These are phyloP conservation scores for Nymphalis urticae DNA, from an alignment of 2,888 invertebrate species.

Conservation along the genomic window DNA sequence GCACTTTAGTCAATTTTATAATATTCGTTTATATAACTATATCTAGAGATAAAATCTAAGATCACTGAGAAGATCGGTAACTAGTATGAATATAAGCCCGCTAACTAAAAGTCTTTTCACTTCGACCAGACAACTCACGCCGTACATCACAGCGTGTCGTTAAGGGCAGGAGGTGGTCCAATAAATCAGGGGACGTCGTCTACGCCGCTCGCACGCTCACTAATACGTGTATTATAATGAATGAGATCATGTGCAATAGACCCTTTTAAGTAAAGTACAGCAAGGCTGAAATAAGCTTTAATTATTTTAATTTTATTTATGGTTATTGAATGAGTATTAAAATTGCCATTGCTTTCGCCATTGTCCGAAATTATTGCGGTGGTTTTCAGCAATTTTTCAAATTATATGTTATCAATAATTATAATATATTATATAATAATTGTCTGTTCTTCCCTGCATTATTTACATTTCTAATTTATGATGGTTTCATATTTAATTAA, in stretches of 20 bases:
- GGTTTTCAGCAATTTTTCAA: too few species aligned
- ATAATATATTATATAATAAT: too few species aligned
- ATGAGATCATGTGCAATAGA: conserved; percentile 67
- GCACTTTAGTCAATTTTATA: too few species aligned
- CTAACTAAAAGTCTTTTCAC: conserved; percentile 23
- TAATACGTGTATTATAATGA: conserved; percentile 73
- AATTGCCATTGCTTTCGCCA: neutral
- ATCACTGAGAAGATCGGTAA: neutral
- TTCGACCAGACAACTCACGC: conserved; percentile 45
- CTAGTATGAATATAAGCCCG: neutral
- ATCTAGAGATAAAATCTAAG: too few species aligned
- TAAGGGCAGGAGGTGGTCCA: conserved; percentile 80
- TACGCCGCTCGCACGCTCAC: conserved; percentile 67
- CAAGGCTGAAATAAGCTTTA: conserved; percentile 1
- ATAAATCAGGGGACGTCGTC: conserved; percentile 78
- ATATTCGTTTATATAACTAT: too few species aligned
- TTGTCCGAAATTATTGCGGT: neutral
- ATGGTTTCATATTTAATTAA: too few species aligned
- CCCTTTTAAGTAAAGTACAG: conserved; percentile 46
- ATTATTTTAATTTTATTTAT: conserved; percentile 1
- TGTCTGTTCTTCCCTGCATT: neutral
- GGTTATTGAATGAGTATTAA: neutral
- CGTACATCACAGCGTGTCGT: conserved; percentile 78
- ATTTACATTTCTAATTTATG: too few species aligned
- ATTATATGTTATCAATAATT: too few species aligned